These are phyloP conservation scores for Listronotus oregonensis DNA, from an alignment of 1,140 invertebrate genomes.

Conservation along the genomic window DNA sequence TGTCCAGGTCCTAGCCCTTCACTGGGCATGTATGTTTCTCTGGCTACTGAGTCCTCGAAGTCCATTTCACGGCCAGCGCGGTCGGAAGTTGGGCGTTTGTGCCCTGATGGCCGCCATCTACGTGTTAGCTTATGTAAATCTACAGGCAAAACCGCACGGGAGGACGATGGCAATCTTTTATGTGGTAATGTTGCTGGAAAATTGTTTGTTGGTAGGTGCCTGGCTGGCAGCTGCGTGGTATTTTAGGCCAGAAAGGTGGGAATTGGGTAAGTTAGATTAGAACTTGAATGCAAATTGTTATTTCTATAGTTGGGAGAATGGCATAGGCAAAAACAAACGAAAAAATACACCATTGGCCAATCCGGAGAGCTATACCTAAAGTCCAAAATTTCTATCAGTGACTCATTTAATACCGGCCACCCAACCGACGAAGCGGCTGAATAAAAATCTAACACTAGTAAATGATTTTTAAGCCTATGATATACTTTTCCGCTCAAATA, in stretches of 20 bases:
- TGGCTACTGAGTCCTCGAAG: conserved; percentile 83
- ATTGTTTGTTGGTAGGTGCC: conserved; percentile 72
- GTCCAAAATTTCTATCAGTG: no score
- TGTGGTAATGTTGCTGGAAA: conserved; percentile 90
- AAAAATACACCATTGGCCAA: no score
- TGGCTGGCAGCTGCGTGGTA: conserved; percentile 65
- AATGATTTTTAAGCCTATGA: no score
- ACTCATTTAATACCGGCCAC: no score
- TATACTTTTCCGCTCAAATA: no score
- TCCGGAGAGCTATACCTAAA: no score
- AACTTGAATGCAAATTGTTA: no score
- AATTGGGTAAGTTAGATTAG: conserved; percentile 57
- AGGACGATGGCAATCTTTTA: conserved; percentile 75
- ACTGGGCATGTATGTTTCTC: conserved; percentile 72
- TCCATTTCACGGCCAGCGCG: conserved; percentile 80
- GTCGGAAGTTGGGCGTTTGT: conserved; percentile 66
- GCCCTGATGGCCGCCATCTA: conserved; percentile 84
- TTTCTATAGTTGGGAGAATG: no score
- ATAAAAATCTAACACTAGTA: no score
- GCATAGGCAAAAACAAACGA: no score
- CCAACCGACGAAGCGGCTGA: no score
- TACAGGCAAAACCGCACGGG: conserved; percentile 66
- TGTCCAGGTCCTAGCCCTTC: conserved; percentile 60
- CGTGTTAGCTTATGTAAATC: conserved; percentile 88
- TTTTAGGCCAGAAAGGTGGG: conserved; percentile 48